Evolutionary conservation across 2,797 vertebrate genomes (phyloP).

Genomic region (Anniella stebbinsi): DNA sequence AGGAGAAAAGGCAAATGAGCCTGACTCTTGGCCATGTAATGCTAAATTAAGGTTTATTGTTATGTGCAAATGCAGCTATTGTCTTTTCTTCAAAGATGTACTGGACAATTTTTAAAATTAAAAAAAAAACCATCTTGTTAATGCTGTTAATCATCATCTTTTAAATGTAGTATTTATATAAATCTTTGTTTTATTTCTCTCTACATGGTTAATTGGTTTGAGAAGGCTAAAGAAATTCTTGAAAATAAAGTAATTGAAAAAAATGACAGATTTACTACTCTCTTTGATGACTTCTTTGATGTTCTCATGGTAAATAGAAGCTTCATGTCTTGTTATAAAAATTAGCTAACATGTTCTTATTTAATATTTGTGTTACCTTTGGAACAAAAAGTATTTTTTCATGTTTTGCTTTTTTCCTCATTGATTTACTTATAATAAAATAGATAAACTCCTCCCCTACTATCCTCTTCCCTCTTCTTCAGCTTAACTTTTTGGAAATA

Average conservation of each 20-base stretch:
- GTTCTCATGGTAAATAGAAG: conserved; percentile 86
- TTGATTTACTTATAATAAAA: not conserved
- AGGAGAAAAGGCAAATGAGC: too few species aligned
- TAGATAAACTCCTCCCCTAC: too few species aligned
- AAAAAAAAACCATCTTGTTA: not conserved
- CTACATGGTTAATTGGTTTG: conserved; percentile 95
- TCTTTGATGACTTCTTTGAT: conserved; percentile 92
- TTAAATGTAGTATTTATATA: not conserved
- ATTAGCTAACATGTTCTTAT: not conserved
- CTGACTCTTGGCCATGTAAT: too few species aligned
- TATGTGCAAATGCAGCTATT: not conserved
- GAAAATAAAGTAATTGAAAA: conserved; percentile 78
- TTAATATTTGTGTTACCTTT: not conserved
- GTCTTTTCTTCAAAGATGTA: not conserved
- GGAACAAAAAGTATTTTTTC: not conserved
- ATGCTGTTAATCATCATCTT: not conserved
- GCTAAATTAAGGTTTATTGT: not conserved
- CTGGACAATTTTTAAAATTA: not conserved
- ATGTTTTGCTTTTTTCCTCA: not conserved
- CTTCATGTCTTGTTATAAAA: conserved; percentile 27
- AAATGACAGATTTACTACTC: conserved; percentile 80
- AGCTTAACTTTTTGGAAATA: not conserved
- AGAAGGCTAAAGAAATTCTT: conserved; percentile 87
- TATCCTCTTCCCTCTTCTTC: not conserved
- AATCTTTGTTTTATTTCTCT: conserved; percentile 68